These are phyloP conservation scores for Penaeus indicus DNA, from an alignment of 1,140 invertebrate species.

Conservation along the genomic window DNA sequence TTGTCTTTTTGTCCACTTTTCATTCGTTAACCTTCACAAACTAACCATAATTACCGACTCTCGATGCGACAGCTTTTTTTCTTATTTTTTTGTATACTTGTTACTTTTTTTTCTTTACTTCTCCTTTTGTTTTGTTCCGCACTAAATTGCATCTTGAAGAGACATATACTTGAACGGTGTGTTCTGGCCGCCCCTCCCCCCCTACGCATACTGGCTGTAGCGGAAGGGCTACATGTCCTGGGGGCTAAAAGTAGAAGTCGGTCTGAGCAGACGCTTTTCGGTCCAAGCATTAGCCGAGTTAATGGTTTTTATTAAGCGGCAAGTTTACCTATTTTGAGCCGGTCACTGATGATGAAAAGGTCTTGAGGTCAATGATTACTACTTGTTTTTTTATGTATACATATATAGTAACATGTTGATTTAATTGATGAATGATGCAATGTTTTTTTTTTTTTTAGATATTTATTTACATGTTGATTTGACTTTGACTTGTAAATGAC, in stretches of 20 bases:
- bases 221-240: not conserved
- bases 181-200: not conserved
- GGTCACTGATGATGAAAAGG: too few species aligned
- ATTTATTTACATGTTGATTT: slow-evolving; percentile 1
- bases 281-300: not conserved
- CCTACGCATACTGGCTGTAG: not conserved
- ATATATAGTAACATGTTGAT: too few species aligned
- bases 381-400: too few species aligned
- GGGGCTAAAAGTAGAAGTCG: not conserved
- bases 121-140: not conserved
- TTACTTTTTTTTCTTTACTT: not conserved
- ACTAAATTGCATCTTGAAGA: slow-evolving; percentile 23
- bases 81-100: not conserved
- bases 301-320: not conserved
- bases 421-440: too few species aligned
- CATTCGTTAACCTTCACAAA: too few species aligned
- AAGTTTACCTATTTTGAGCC: slow-evolving; percentile 11
- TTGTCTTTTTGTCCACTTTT: too few species aligned
- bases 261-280: too few species aligned
- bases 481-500: not conserved
- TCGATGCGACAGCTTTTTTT: too few species aligned
- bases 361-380: too few species aligned
- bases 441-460: not conserved
- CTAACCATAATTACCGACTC: too few species aligned
- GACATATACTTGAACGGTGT: not conserved